Percentiles rank a stretch among this genome's conserved stretches.
These are phyloP conservation scores for Drosophila pseudotalamancana DNA, from an alignment of 2,888 invertebrate genomes.

Conservation along the genomic window DNA sequence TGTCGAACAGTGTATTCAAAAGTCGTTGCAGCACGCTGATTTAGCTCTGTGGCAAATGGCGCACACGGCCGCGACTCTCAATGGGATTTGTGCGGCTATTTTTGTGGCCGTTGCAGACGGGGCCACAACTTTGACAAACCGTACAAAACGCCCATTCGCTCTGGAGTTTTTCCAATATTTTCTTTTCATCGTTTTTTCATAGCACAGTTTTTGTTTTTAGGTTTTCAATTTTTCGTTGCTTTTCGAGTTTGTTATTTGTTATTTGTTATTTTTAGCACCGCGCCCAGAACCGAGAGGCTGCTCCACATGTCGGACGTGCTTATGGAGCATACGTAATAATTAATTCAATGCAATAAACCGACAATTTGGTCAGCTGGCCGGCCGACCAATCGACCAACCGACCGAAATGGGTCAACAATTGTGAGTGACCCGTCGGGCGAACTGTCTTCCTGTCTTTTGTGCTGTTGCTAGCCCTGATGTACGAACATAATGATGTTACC, in stretches of 20 bases:
- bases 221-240: conserved; percentile 14
- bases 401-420: conserved; percentile 75
- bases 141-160: conserved; percentile 66
- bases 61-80: conserved; percentile 68
- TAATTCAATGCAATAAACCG: conserved; percentile 71
- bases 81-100: conserved; percentile 77
- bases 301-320: conserved; percentile 49
- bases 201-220: conserved; percentile 26
- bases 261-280: conserved; percentile 51
- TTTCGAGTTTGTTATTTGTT: conserved; percentile 33
- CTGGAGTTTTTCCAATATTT: conserved; percentile 61
- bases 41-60: conserved; percentile 49
- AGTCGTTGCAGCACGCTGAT: conserved; percentile 1
- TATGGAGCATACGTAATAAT: conserved; percentile 65
- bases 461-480: not conserved
- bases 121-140: conserved; percentile 67
- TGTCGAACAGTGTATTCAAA: conserved; percentile 21
- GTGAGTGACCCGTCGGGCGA: conserved; percentile 48
- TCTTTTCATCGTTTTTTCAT: conserved; percentile 41
- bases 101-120: conserved; percentile 66
- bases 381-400: not conserved
- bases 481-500: conserved; percentile 15
- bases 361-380: conserved; percentile 53
- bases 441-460: conserved; percentile 74
- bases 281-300: conserved; percentile 30